Evolutionary conservation across 2,113 vertebrate genomes (phyloP).

Genomic region (Drymodes brunneopygia): DNA sequence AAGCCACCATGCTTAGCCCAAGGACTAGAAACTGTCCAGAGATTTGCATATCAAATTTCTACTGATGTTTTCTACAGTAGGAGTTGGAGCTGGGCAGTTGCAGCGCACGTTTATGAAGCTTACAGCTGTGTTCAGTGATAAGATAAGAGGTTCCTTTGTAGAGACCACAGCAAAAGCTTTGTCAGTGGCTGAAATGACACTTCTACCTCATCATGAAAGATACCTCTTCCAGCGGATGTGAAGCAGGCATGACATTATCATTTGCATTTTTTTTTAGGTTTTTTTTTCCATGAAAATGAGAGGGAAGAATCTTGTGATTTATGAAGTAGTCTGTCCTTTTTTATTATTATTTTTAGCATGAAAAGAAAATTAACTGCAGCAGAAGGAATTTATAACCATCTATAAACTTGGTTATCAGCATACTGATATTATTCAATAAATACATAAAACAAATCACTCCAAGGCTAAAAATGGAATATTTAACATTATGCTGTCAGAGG

Average conservation of each 20-base stretch:
- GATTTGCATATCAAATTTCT: constrained; percentile 50
- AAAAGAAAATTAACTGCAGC: constrained; percentile 6
- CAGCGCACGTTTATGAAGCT: neutral
- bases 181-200: neutral
- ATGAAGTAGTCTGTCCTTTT: neutral
- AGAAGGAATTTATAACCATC: constrained; percentile 17
- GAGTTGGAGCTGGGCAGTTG: neutral
- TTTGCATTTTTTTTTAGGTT: neutral
- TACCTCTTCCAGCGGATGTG: neutral
- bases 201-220: constrained; percentile 20
- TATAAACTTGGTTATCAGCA: neutral
- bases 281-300: neutral
- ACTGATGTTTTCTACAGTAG: neutral
- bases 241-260: neutral
- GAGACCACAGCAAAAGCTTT: constrained; percentile 7
- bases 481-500: neutral
- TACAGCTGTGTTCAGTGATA: constrained; percentile 34
- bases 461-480: neutral
- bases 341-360: constrained; percentile 2
- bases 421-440: neutral
- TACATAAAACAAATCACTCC: neutral
- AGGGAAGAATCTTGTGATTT: neutral
- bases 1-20: constrained; percentile 8
- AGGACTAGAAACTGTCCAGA: constrained; percentile 11
- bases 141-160: constrained; percentile 35